These are phyloP conservation scores for Euwallacea fornicatus DNA, from an alignment of 1,140 invertebrate genomes.

Conservation along the genomic window DNA sequence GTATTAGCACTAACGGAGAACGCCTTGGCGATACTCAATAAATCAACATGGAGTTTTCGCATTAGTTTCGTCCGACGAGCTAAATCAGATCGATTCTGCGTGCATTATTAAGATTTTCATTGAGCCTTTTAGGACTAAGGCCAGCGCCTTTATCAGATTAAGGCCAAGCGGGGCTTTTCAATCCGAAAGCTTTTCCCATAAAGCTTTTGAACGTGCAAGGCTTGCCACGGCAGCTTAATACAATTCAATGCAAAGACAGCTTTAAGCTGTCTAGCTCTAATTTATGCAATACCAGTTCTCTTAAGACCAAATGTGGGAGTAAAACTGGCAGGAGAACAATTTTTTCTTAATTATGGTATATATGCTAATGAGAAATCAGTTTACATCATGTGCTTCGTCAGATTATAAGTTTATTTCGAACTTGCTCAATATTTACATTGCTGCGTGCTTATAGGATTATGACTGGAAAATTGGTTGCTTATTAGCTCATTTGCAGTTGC, in stretches of 20 bases:
- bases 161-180: background rate
- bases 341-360: constrained; percentile 32
- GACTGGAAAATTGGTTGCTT: constrained; percentile 19
- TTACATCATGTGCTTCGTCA: constrained; percentile 27
- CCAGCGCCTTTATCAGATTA: background rate
- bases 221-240: background rate
- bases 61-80: background rate
- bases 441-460: background rate
- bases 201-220: background rate
- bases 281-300: constrained; percentile 31
- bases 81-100: background rate
- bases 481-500: constrained; percentile 9
- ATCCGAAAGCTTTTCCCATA: background rate
- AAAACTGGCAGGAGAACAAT: constrained; percentile 24
- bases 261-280: constrained; percentile 17
- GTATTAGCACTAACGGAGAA: constrained; percentile 17
- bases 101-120: background rate
- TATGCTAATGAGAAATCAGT: constrained; percentile 34
- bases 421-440: constrained; percentile 14
- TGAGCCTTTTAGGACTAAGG: background rate
- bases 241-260: constrained; percentile 1
- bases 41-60: constrained; percentile 15
- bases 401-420: constrained; percentile 32
- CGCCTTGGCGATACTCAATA: background rate
- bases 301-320: constrained; percentile 36